Evolutionary conservation across 2,888 invertebrate species (phyloP).

Genomic region (Platypus cylindrus): DNA sequence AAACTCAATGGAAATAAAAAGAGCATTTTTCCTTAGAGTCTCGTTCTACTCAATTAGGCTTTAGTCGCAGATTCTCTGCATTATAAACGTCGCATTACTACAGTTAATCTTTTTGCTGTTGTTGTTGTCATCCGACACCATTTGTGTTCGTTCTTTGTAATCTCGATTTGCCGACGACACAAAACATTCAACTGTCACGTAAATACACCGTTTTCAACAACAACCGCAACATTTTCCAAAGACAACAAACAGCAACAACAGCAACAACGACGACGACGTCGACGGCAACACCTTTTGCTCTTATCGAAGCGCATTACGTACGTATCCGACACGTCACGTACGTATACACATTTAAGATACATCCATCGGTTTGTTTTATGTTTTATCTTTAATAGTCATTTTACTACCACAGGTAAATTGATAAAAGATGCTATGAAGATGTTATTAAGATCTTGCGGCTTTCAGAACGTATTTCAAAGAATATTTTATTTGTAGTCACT

Average conservation of each 20-base stretch:
- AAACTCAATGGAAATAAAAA: too few relatives aligned
- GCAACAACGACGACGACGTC: too few relatives aligned
- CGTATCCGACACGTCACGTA: conserved; percentile 14
- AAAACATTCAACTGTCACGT: conserved; percentile 16
- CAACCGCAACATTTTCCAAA: too few relatives aligned
- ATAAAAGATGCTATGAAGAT: too few relatives aligned
- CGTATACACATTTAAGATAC: conserved; percentile 10
- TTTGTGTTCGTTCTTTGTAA: conserved; percentile 13
- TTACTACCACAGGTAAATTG: too few relatives aligned
- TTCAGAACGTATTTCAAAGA: too few relatives aligned
- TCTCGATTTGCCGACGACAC: conserved; percentile 15
- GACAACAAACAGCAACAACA: too few relatives aligned
- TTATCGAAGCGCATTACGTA: conserved; percentile 14
- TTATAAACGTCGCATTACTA: conserved; percentile 9
- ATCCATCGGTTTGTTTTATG: conserved; percentile 10
- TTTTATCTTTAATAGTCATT: too few relatives aligned
- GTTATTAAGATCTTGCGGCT: too few relatives aligned
- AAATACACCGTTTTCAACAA: conserved; percentile 12
- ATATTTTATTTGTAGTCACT: too few relatives aligned
- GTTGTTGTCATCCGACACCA: conserved; percentile 12
- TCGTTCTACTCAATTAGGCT: conserved; percentile 1
- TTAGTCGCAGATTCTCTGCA: conserved; percentile 4
- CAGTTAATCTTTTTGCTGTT: too few relatives aligned
- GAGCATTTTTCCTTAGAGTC: neutral
- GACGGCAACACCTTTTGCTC: conserved; percentile 14